These are phyloP conservation scores for Agrotis exclamationis DNA, from an alignment of 2,888 invertebrate genomes.

Conservation along the genomic window DNA sequence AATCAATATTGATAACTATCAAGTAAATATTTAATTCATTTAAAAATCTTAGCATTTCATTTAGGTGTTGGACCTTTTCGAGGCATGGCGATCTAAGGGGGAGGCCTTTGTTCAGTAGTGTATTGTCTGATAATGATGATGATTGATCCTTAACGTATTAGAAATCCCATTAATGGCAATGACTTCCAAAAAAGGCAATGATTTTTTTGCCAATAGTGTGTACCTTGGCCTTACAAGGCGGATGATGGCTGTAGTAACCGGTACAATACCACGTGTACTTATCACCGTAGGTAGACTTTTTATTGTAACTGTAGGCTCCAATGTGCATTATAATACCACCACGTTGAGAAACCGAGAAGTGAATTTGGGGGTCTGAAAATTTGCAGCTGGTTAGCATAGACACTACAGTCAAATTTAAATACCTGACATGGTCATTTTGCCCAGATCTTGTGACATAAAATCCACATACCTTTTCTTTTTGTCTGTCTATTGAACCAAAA, in stretches of 20 bases:
- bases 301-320: slow-evolving; percentile 69
- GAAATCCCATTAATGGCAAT: slow-evolving; percentile 44
- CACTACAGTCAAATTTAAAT: neutral
- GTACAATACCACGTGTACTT: slow-evolving; percentile 72
- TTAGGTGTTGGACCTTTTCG: no score
- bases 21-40: slow-evolving; percentile 1
- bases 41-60: neutral
- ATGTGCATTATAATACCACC: slow-evolving; percentile 72
- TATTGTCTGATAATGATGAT: no score
- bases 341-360: slow-evolving; percentile 69
- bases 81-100: no score
- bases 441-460: neutral
- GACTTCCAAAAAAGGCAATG: slow-evolving; percentile 39
- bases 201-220: slow-evolving; percentile 52
- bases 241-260: slow-evolving; percentile 62
- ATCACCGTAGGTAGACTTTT: slow-evolving; percentile 50
- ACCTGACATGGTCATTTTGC: neutral
- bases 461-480: neutral
- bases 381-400: slow-evolving; percentile 38
- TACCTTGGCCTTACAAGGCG: slow-evolving; percentile 67
- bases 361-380: slow-evolving; percentile 47
- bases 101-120: no score
- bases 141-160: no score
- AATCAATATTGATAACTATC: slow-evolving; percentile 3
- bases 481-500: neutral